These are phyloP conservation scores for Propithecus deckenii DNA, from an alignment of 2,797 vertebrate species.

Conservation along the genomic window DNA sequence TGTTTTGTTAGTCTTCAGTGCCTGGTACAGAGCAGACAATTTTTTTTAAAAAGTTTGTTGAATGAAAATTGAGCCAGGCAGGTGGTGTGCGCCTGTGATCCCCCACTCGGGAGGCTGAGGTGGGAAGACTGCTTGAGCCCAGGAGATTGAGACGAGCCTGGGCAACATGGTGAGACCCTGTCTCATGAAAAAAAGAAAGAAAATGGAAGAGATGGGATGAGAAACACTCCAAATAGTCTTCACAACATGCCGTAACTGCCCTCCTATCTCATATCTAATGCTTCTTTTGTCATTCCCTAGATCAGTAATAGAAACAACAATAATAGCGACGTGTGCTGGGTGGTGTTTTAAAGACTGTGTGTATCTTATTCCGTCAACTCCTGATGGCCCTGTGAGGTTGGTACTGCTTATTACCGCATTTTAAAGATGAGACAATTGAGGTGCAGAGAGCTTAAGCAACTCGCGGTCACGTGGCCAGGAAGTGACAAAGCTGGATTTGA, in stretches of 20 bases:
- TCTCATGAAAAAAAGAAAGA: too few species aligned
- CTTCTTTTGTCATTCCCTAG: neutral
- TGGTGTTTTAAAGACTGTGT: neutral
- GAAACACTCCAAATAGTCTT: too few species aligned
- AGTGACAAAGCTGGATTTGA: neutral
- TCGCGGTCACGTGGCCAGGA: neutral
- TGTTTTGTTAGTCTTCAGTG: neutral
- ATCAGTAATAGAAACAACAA: neutral
- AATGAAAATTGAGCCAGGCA: neutral
- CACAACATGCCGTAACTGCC: fast-evolving
- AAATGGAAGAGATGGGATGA: neutral
- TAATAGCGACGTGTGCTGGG: neutral
- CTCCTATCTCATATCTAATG: neutral
- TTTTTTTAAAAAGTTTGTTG: neutral
- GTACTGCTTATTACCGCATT: neutral
- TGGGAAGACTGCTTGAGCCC: too few species aligned
- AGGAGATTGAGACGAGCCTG: too few species aligned
- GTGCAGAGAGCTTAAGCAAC: neutral
- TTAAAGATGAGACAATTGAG: neutral
- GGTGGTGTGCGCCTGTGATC: too few species aligned
- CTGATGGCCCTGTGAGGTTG: neutral
- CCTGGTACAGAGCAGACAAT: neutral
- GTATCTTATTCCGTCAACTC: too few species aligned
- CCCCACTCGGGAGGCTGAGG: too few species aligned
- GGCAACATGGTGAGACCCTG: too few species aligned